Evolutionary conservation across 2,888 invertebrate species (phyloP), one percentile per base, ranked within the genome.

Genomic region (Latrodectus elegans): DNA sequence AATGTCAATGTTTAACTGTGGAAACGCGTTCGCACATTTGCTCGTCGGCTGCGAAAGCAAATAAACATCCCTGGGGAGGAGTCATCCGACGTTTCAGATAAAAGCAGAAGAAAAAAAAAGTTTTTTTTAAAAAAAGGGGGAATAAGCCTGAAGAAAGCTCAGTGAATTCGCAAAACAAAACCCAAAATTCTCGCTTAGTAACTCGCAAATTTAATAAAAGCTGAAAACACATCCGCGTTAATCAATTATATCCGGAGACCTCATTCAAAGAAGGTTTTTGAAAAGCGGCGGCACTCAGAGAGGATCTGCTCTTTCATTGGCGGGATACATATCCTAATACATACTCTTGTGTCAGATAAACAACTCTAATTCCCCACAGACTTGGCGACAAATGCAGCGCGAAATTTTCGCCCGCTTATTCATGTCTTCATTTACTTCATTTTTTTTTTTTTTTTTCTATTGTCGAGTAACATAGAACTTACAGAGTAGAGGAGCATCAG

Each of bases 141-240:
- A 38, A 38, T 38, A 38, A 38, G 38, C 38, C 38, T 38, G 38
- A 38, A 38, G 38, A 38, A 38, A 38, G 38, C 38, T 38, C 38
- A 38, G 38, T 38, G 38, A 4, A 6, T 6, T 38, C 38, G 38
- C 6, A 38, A 38, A 38, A 60, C 60, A 60, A n/a, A 60, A 60
- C 14, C 14, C 60, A 60, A 60, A 60, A 60, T 60, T 15, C 60
- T 15, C 14, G 12, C 53, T n/a, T n/a, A 74, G 52, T 12, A 12
- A n/a, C 14, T 67, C 76, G 71, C 73, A 84, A 84, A 84, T 84
- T 84, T 78, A 84, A 84, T 84, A 84, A 78, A 78, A 38, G 53
- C 84, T 38, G 38, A 38, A 84, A 60, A 60, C 11, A n/a, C 77
- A 83, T 76, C 77, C 65, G 71, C 84, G 55, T 73, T 84, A 84